Conservation (phyloP, 2,888 invertebrate species). For the Eupithecia abbreviata region DNA sequence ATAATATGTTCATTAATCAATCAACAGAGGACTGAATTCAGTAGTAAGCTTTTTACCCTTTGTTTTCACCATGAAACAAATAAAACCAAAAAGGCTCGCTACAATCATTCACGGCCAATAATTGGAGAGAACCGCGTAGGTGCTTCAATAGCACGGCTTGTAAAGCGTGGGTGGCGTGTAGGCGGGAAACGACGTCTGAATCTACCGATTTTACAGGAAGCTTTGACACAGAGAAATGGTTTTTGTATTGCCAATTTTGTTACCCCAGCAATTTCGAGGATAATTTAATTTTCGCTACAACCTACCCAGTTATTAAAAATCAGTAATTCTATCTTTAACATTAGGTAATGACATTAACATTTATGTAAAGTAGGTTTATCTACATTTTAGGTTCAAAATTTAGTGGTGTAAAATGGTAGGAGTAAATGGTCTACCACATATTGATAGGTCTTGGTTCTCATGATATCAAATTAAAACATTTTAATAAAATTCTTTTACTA, state of each 20-base stretch:
- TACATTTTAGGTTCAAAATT: too few species aligned
- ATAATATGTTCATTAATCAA: neutral
- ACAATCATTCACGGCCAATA: neutral
- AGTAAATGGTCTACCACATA: too few species aligned
- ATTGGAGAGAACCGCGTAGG: neutral
- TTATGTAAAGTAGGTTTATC: too few species aligned
- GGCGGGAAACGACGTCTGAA: neutral
- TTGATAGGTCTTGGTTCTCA: too few species aligned
- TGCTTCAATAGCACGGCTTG: neutral
- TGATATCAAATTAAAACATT: too few species aligned
- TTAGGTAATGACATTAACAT: neutral
- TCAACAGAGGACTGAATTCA: neutral
- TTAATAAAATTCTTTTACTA: too few species aligned
- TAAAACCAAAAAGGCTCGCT: neutral
- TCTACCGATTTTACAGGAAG: constrained; percentile 6
- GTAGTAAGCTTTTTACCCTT: neutral
- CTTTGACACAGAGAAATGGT: constrained; percentile 11
- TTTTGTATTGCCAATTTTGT: neutral
- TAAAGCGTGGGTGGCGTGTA: neutral
- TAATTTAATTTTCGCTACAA: neutral
- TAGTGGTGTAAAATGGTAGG: too few species aligned
- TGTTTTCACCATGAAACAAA: neutral
- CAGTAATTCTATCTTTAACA: neutral
- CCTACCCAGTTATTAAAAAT: neutral
- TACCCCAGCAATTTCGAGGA: neutral